Evolutionary conservation across 1,140 invertebrate species (phyloP).

Genomic region (Dreissena polymorpha): DNA sequence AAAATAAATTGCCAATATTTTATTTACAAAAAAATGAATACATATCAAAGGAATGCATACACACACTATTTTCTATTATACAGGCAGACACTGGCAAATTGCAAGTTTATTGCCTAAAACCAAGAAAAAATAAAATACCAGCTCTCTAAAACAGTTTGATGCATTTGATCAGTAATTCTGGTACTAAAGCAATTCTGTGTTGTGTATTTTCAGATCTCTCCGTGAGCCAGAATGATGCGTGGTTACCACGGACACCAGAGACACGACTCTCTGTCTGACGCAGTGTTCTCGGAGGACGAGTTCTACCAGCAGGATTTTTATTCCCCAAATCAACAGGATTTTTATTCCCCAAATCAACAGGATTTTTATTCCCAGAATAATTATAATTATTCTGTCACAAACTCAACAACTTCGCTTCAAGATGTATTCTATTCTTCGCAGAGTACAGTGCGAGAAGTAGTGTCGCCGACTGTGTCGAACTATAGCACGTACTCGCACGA

Average conservation of each 20-base stretch:
- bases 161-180: too few relatives aligned
- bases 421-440: conserved; percentile 15
- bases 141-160: too few relatives aligned
- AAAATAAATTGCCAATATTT: too few relatives aligned
- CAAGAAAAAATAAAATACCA: too few relatives aligned
- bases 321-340: not conserved
- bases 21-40: too few relatives aligned
- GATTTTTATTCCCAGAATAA: not conserved
- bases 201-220: too few relatives aligned
- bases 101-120: too few relatives aligned
- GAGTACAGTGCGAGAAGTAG: conserved; percentile 22
- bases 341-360: not conserved
- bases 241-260: not conserved
- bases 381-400: conserved; percentile 10
- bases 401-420: conserved; percentile 31
- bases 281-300: conserved; percentile 45
- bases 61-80: too few relatives aligned
- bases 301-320: not conserved
- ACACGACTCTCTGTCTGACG: conserved; percentile 34
- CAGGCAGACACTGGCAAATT: too few relatives aligned
- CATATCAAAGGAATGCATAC: too few relatives aligned
- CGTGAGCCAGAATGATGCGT: not conserved
- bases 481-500: conserved; percentile 60
- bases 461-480: conserved; percentile 53
- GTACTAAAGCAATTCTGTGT: too few relatives aligned